Evolutionary conservation across 2,888 invertebrate species (phyloP).

Genomic region (Hipparchia semele): DNA sequence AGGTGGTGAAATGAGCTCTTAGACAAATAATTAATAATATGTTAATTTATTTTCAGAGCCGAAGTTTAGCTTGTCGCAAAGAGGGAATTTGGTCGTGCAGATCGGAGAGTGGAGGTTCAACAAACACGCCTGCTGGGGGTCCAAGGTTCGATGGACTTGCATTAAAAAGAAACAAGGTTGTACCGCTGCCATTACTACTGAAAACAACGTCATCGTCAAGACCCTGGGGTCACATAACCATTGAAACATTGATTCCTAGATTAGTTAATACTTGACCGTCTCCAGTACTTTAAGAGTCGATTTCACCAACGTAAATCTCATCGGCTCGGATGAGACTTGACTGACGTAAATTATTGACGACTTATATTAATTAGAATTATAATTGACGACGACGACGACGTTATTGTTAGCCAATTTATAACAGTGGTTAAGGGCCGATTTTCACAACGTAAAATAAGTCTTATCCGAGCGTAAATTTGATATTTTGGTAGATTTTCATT

Average conservation of each 20-base stretch:
- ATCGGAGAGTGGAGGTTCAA: slow-evolving; percentile 77
- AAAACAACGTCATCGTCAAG: slow-evolving; percentile 74
- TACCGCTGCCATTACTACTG: slow-evolving; percentile 71
- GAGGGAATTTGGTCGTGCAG: slow-evolving; percentile 73
- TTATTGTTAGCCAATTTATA: too few species aligned
- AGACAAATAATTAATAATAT: slow-evolving; percentile 11
- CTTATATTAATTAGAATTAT: too few species aligned
- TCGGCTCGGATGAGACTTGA: too few species aligned
- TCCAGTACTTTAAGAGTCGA: background rate
- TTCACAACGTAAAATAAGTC: too few species aligned
- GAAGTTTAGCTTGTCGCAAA: slow-evolving; percentile 71
- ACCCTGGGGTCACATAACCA: slow-evolving; percentile 75
- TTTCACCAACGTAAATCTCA: too few species aligned
- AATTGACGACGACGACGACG: too few species aligned
- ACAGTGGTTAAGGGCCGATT: too few species aligned
- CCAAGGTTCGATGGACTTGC: slow-evolving; percentile 76
- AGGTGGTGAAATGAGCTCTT: too few species aligned
- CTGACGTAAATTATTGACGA: too few species aligned
- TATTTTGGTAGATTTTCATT: too few species aligned
- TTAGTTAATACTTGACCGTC: background rate
- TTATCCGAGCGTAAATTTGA: too few species aligned
- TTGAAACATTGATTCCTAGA: slow-evolving; percentile 40
- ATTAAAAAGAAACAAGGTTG: slow-evolving; percentile 77
- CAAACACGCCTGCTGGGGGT: slow-evolving; percentile 75
- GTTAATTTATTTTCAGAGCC: slow-evolving; percentile 60